These are phyloP conservation scores for Brachymystax lenok DNA, from an alignment of 2,797 vertebrate species.

Conservation along the genomic window DNA sequence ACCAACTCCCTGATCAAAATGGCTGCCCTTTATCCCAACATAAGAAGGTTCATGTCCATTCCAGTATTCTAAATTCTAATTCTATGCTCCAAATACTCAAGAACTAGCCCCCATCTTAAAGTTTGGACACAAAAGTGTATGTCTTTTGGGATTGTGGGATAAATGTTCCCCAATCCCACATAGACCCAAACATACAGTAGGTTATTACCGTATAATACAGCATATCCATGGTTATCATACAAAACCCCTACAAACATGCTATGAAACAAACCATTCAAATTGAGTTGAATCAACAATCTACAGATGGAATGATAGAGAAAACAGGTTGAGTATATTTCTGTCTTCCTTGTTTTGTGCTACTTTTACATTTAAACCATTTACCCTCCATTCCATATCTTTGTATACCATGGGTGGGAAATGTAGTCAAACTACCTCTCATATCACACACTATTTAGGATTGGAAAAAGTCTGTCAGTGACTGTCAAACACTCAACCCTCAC, in stretches of 20 bases:
- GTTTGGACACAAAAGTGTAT: constrained; percentile 15
- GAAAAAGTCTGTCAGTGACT: constrained; percentile 50
- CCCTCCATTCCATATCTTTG: constrained; percentile 23
- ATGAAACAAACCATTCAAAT: constrained; percentile 43
- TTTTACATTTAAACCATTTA: constrained; percentile 33
- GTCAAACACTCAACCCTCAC: constrained; percentile 27
- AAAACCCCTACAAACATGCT: constrained; percentile 59
- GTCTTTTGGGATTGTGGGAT: neutral
- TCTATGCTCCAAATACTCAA: neutral
- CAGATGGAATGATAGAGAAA: constrained; percentile 23
- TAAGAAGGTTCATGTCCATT: too few species aligned
- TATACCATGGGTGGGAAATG: constrained; percentile 28
- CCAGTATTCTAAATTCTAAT: too few species aligned
- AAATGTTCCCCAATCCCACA: neutral
- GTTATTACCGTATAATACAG: constrained; percentile 17
- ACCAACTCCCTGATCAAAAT: too few species aligned
- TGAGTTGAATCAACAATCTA: constrained; percentile 20
- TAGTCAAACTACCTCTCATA: constrained; percentile 2
- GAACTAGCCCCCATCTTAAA: constrained; percentile 19
- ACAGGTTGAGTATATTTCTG: constrained; percentile 11
- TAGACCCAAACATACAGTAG: neutral
- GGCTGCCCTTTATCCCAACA: too few species aligned
- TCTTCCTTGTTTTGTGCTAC: constrained; percentile 25
- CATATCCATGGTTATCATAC: constrained; percentile 42
- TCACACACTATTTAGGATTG: constrained; percentile 32